Evolutionary conservation across 2,888 invertebrate genomes (phyloP).

Genomic region (Morpho achilles): DNA sequence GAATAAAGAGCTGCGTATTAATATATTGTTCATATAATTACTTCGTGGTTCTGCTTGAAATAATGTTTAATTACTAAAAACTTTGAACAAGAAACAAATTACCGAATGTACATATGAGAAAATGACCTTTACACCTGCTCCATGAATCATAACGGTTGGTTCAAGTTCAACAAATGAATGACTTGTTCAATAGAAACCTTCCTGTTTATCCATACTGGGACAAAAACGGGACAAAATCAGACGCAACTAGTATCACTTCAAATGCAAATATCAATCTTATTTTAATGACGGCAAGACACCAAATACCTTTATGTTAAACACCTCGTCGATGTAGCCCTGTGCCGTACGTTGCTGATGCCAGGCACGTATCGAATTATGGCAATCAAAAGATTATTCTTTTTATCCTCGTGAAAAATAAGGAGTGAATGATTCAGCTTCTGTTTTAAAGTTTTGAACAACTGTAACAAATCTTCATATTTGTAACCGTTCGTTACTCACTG

Average conservation of each 20-base stretch:
- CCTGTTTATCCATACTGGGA: conserved; percentile 64
- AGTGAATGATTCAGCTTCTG: conserved; percentile 35
- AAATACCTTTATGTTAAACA: conserved; percentile 17
- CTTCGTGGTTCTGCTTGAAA: neutral
- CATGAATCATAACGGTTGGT: conserved; percentile 26
- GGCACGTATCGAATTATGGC: conserved; percentile 60
- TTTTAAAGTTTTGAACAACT: no score
- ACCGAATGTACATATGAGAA: conserved; percentile 5
- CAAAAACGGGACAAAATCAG: conserved; percentile 41
- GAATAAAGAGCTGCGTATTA: neutral
- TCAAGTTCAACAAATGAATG: conserved; percentile 37
- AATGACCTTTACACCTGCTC: conserved; percentile 25
- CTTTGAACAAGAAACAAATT: neutral
- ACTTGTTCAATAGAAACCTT: conserved; percentile 53
- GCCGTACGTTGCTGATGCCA: conserved; percentile 46
- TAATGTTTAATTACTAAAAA: conserved; percentile 6
- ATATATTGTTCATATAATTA: neutral
- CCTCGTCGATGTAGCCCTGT: conserved; percentile 37
- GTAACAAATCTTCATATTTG: no score
- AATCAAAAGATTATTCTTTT: conserved; percentile 52
- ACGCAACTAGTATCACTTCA: conserved; percentile 19
- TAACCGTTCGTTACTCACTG: no score
- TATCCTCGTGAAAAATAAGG: conserved; percentile 36
- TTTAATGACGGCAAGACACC: conserved; percentile 30
- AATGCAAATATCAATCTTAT: conserved; percentile 36